Evolutionary conservation across 2,113 vertebrate genomes (phyloP).

Genomic region (Platycercus adscitus): DNA sequence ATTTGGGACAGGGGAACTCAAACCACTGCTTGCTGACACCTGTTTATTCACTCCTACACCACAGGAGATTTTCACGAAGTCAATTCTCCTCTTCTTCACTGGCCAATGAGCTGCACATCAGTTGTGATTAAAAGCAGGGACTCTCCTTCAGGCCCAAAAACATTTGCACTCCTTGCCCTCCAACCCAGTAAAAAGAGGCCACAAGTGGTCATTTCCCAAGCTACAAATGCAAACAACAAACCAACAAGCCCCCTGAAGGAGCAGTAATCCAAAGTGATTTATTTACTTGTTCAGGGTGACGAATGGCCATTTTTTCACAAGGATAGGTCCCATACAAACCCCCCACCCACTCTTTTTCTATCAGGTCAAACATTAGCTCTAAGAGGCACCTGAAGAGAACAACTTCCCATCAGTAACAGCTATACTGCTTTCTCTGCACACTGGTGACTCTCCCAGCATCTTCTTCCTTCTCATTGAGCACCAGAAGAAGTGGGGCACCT

Average conservation of each 20-base stretch:
- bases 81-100: neutral
- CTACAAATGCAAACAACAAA: neutral
- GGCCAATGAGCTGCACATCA: neutral
- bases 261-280: neutral
- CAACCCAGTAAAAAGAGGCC: neutral
- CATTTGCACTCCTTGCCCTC: fast-evolving
- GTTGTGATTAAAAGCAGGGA: neutral
- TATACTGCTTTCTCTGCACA: neutral
- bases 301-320: neutral
- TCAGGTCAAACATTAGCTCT: neutral
- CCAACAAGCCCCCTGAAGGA: neutral
- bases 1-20: neutral
- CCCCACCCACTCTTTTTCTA: neutral
- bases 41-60: neutral
- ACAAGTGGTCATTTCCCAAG: neutral
- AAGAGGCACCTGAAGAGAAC: neutral
- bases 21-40: neutral
- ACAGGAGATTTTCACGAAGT: neutral
- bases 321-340: neutral
- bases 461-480: neutral
- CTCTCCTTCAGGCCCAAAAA: neutral
- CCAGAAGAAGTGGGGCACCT: fast-evolving
- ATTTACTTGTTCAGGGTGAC: neutral
- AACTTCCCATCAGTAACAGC: neutral
- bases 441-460: neutral